Evolutionary conservation across 2,888 invertebrate genomes (phyloP).

Genomic region (Corythucha ciliata): DNA sequence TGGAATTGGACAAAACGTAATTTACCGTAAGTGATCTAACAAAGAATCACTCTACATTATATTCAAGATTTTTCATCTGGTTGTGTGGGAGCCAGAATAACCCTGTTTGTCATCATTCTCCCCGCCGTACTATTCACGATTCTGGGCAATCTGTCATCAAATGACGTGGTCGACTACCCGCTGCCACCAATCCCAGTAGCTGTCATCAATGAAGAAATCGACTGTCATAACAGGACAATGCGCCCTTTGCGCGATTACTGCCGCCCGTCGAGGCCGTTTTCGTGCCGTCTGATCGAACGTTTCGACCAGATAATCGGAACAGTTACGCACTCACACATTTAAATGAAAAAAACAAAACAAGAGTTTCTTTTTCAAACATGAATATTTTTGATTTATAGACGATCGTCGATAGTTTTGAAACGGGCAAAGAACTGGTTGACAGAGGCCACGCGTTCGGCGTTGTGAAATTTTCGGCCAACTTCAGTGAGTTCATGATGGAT

Average conservation of each 20-base stretch:
- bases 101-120: slow-evolving; percentile 29
- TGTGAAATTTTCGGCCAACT: slow-evolving; percentile 28
- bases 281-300: slow-evolving; percentile 25
- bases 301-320: slow-evolving; percentile 14
- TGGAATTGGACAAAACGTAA: slow-evolving; percentile 31
- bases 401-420: slow-evolving; percentile 4
- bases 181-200: slow-evolving; percentile 17
- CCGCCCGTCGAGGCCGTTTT: slow-evolving; percentile 20
- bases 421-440: slow-evolving; percentile 32
- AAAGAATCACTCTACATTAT: background rate
- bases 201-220: slow-evolving; percentile 22
- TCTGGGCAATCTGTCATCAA: slow-evolving; percentile 23
- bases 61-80: background rate
- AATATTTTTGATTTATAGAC: slow-evolving; percentile 10
- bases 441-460: slow-evolving; percentile 29
- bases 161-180: slow-evolving; percentile 25
- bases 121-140: slow-evolving; percentile 29
- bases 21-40: slow-evolving; percentile 28
- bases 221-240: slow-evolving; percentile 13
- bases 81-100: slow-evolving; percentile 28
- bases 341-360: background rate
- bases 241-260: slow-evolving; percentile 16
- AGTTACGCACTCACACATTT: slow-evolving; percentile 7
- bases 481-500: slow-evolving; percentile 25
- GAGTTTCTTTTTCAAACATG: too few relatives aligned